Base-by-base conservation (phyloP, 1,140 invertebrate genomes). In the Sitobion miscanthi region DNA sequence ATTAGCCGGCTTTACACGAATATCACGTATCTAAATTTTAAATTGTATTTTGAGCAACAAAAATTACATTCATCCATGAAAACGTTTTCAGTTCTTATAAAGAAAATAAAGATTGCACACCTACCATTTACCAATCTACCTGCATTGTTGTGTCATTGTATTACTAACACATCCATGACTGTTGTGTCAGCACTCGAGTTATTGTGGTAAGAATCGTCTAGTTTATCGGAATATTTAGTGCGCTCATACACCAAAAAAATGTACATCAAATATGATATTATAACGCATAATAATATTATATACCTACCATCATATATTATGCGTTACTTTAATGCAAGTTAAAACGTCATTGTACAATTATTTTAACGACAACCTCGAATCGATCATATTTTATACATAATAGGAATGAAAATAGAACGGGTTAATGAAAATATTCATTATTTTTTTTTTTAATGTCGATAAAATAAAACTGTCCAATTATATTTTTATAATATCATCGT, bases 61-160 rank as follows among this genome's bases (percentile, higher is more conserved):
- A 77, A 77, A 77, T 77, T 54, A 91, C 90, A 69, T 69, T 91
- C 42, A 47, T 91, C 35, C 54, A 45, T 77, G 35, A 69, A 77
- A 91, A 47, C 90, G 90, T 30, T 47, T 91, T 77, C 21, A 62
- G 52, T 57, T 54, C 35, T 38, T 35, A 54, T 21, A 49, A 52
- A 52, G 88, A 54, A 52, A 45, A 88, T 88, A 45, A 47, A 88
- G 30, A 38, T 35, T 38, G 82, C 35, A 38, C 20, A 83, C 82
- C 21, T 83, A 83, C 21, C 82, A 42, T 38, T 38, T 83, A 83
- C n/a, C 38, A 83, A 38, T 83, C n/a, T 83, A 83, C 2, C 82
- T 83, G 82, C 42, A 49, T n/a, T 87, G 86, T 87, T 49, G 86
- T 49, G 45, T 86, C 25, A 86, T 86, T 86, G 38, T 47, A 83